phyloP scores from a whole-genome alignment of 2,888 invertebrate species.

The Rambutsinella grinnellia region DNA sequence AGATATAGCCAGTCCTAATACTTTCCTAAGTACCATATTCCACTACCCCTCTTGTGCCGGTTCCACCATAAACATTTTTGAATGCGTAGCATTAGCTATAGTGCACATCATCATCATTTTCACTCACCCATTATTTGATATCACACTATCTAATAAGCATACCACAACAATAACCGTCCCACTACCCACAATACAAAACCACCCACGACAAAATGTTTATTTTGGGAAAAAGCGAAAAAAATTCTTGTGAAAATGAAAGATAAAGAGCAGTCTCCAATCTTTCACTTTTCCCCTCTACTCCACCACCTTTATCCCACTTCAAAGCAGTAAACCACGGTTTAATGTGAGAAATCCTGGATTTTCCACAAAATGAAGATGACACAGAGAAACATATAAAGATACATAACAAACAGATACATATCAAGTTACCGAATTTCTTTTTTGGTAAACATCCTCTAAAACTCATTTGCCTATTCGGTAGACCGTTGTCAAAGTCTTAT shows the following conservation, averaged over 20 bases:
- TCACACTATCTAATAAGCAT: slow-evolving; percentile 41
- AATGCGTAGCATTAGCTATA: slow-evolving; percentile 1
- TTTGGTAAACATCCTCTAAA: background rate
- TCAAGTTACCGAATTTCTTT: background rate
- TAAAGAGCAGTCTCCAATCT: slow-evolving; percentile 39
- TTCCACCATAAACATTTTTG: slow-evolving; percentile 44
- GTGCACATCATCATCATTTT: slow-evolving; percentile 36
- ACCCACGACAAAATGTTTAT: slow-evolving; percentile 14
- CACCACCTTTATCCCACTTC: background rate
- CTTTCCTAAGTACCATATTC: slow-evolving; percentile 47
- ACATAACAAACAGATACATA: background rate
- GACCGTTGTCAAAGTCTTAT: background rate
- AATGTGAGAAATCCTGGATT: slow-evolving; percentile 24
- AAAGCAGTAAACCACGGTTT: slow-evolving; percentile 3
- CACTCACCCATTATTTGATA: slow-evolving; percentile 41
- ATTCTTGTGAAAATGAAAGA: slow-evolving; percentile 49
- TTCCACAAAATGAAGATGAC: slow-evolving; percentile 37
- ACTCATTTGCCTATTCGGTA: background rate
- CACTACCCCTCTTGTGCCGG: slow-evolving; percentile 46
- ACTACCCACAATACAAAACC: background rate
- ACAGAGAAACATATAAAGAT: slow-evolving; percentile 1
- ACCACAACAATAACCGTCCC: slow-evolving; percentile 9
- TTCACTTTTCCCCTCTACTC: background rate
- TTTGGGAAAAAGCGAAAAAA: slow-evolving; percentile 30
- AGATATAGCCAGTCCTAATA: slow-evolving; percentile 30